phyloP scores from a whole-genome alignment of 1,140 invertebrate genomes.

The Drosophila jambulina region DNA sequence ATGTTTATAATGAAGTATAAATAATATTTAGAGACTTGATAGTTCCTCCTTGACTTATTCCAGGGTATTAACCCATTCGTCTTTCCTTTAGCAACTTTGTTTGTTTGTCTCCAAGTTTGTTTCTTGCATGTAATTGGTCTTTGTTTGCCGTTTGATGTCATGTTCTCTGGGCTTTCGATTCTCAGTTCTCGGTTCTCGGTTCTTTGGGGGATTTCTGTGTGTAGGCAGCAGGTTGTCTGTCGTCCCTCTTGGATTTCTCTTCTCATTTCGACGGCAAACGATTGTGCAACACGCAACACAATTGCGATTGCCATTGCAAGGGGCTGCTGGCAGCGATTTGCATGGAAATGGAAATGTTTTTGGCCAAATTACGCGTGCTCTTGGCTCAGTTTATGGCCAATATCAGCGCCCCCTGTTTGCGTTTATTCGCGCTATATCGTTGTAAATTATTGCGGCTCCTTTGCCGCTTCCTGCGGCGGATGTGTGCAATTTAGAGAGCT shows the following conservation, averaged over 20 bases:
- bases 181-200: conserved; percentile 13
- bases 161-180: conserved; percentile 66
- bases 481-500: conserved; percentile 68
- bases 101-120: conserved; percentile 29
- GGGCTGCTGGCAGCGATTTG: conserved; percentile 64
- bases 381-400: conserved; percentile 75
- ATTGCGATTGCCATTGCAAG: conserved; percentile 70
- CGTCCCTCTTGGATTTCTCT: conserved; percentile 29
- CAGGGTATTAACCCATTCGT: conserved; percentile 12
- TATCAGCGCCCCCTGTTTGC: conserved; percentile 58
- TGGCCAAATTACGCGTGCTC: conserved; percentile 77
- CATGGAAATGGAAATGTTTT: conserved; percentile 67
- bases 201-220: conserved; percentile 39
- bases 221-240: conserved; percentile 66
- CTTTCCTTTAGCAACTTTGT: background rate
- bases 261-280: conserved; percentile 41
- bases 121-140: conserved; percentile 74
- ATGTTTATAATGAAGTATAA: background rate
- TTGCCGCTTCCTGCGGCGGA: conserved; percentile 53
- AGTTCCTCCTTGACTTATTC: too few species aligned
- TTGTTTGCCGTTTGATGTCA: conserved; percentile 81
- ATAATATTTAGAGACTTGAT: background rate
- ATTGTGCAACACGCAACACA: conserved; percentile 74
- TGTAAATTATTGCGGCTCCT: conserved; percentile 73
- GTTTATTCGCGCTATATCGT: conserved; percentile 74